Evolutionary conservation across 53 echinoderm and acorn worm species (phyloP).

Genomic region (Holothuria leucospilota): DNA sequence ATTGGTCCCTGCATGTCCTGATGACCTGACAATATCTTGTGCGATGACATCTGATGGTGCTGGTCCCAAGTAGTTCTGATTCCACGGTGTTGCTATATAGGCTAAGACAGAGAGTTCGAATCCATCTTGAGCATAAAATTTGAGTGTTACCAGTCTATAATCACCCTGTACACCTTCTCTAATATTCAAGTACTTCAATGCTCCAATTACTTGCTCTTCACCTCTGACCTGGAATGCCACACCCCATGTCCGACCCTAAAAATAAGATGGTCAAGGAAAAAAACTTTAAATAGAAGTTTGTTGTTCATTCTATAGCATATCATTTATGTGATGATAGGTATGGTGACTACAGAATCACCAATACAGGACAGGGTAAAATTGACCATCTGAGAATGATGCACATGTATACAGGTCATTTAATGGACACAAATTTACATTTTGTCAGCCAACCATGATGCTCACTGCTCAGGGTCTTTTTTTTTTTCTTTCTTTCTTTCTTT

Average conservation of each 20-base stretch:
- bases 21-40: conserved; percentile 63
- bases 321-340: too few species aligned
- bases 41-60: conserved; percentile 70
- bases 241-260: conserved; percentile 94
- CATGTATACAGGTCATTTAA: too few species aligned
- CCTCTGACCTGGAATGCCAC: conserved; percentile 83
- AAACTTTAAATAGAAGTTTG: background rate
- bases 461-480: too few species aligned
- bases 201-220: conserved; percentile 75
- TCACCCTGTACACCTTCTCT: conserved; percentile 79
- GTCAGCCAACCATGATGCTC: too few species aligned
- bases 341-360: too few species aligned
- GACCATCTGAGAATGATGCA: too few species aligned
- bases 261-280: background rate
- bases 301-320: background rate
- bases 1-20: conserved; percentile 78
- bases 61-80: conserved; percentile 80
- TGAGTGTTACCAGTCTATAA: conserved; percentile 64
- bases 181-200: conserved; percentile 72
- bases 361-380: too few species aligned
- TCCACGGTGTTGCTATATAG: conserved; percentile 82
- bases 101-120: conserved; percentile 55
- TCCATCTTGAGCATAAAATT: conserved; percentile 63
- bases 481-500: too few species aligned
- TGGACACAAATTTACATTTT: too few species aligned